Conservation (phyloP, 2,113 vertebrate species). For the Formicarius rufipectus region DNA sequence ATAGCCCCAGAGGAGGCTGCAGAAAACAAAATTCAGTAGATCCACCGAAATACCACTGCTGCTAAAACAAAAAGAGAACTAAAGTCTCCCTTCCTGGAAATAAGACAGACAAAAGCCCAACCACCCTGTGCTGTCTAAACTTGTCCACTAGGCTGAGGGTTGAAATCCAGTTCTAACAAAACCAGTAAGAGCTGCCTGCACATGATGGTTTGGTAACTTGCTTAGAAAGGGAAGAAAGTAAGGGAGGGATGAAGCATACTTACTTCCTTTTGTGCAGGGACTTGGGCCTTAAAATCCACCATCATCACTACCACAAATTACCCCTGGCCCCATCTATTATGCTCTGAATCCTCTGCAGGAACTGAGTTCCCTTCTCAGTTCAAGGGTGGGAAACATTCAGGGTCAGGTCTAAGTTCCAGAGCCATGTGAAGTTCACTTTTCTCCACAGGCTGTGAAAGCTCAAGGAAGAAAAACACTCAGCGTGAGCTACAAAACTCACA, state of each 20-base stretch:
- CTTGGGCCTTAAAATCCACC: background rate
- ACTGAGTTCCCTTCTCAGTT: background rate
- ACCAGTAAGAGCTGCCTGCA: background rate
- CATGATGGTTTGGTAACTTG: background rate
- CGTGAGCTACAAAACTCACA: background rate
- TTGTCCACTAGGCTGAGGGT: background rate
- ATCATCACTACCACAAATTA: background rate
- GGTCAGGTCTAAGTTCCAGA: background rate
- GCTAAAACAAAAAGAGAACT: background rate
- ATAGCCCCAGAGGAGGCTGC: background rate
- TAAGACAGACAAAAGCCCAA: background rate
- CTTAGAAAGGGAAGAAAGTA: background rate
- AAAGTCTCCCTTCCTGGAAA: background rate
- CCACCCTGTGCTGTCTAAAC: background rate
- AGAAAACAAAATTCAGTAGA: background rate
- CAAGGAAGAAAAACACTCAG: background rate
- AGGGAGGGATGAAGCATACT: accelerated
- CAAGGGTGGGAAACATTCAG: background rate
- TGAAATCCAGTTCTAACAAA: background rate
- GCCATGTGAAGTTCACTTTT: background rate
- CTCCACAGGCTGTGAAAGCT: background rate
- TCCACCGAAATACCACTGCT: background rate
- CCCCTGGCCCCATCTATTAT: background rate
- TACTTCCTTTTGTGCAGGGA: background rate
- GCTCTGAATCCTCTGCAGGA: background rate